These are phyloP conservation scores for Drosophila sordidula DNA, from an alignment of 2,888 invertebrate species.

Conservation along the genomic window DNA sequence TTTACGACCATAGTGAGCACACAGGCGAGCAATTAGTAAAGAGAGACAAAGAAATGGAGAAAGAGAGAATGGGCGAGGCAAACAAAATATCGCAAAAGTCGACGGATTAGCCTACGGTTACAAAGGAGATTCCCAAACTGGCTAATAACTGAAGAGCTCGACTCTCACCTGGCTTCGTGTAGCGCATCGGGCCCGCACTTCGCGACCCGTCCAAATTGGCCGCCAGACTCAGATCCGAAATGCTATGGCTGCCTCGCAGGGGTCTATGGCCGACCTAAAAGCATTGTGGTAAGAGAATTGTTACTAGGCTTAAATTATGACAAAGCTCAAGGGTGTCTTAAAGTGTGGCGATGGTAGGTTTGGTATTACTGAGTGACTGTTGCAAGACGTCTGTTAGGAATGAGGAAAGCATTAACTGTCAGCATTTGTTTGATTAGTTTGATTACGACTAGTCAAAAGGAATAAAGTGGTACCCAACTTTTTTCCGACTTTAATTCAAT, in stretches of 20 bases:
- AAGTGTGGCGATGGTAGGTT: too few relatives aligned
- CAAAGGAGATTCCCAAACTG: neutral
- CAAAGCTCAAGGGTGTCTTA: too few relatives aligned
- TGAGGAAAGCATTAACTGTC: neutral
- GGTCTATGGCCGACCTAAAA: constrained; percentile 91
- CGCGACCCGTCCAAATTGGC: constrained; percentile 84
- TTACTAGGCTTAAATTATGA: too few relatives aligned
- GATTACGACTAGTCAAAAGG: too few relatives aligned
- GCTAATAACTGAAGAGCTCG: neutral
- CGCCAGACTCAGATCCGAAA: constrained; percentile 92
- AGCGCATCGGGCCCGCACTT: constrained; percentile 82
- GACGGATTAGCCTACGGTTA: constrained; percentile 70
- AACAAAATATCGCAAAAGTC: constrained; percentile 55
- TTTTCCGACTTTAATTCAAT: too few relatives aligned
- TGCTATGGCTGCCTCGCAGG: constrained; percentile 93
- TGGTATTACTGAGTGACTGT: too few relatives aligned
- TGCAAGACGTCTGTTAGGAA: neutral
- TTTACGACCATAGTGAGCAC: constrained; percentile 57
- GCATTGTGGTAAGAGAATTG: neutral
- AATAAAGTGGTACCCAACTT: too few relatives aligned
- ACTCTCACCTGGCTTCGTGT: constrained; percentile 85
- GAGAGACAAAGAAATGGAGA: constrained; percentile 39
- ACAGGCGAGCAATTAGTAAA: constrained; percentile 25
- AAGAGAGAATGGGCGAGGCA: constrained; percentile 54
- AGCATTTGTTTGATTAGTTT: too few relatives aligned